Percentiles rank a stretch among this genome's conserved stretches.
These are phyloP conservation scores for Cephalopterus ornatus DNA, from an alignment of 2,113 vertebrate species.

Conservation along the genomic window DNA sequence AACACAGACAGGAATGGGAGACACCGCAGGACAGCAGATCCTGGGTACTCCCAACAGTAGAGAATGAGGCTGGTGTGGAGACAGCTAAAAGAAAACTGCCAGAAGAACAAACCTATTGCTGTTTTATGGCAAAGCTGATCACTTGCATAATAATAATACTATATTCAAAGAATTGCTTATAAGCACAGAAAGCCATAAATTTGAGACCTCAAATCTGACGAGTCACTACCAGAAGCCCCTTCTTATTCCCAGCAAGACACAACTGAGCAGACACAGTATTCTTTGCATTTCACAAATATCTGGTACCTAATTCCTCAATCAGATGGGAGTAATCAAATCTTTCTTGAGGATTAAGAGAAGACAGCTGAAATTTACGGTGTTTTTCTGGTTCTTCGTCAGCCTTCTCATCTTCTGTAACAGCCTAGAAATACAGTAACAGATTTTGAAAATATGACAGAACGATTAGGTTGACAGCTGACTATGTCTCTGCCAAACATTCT, in stretches of 20 bases:
- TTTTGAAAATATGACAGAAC: neutral
- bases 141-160: neutral
- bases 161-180: neutral
- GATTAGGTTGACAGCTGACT: neutral
- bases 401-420: slow-evolving; percentile 46
- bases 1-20: neutral
- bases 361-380: slow-evolving; percentile 88
- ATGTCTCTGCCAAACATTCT: neutral
- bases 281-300: slow-evolving; percentile 27
- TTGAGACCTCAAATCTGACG: neutral
- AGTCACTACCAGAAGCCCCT: neutral
- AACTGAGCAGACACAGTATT: neutral
- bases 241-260: neutral
- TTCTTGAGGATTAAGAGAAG: slow-evolving; percentile 94
- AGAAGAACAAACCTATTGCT: slow-evolving; percentile 25
- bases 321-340: slow-evolving; percentile 94
- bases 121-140: neutral
- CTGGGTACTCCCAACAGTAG: neutral
- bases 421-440: slow-evolving; percentile 60
- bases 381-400: slow-evolving; percentile 62
- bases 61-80: slow-evolving; percentile 24
- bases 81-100: neutral
- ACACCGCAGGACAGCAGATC: neutral
- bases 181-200: neutral
- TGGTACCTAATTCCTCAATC: slow-evolving; percentile 92